A percentile compares a stretch with the other conserved stretches of the same genome.
Conservation (phyloP, 2,113 vertebrate species). For the Crotalus helleri region DNA sequence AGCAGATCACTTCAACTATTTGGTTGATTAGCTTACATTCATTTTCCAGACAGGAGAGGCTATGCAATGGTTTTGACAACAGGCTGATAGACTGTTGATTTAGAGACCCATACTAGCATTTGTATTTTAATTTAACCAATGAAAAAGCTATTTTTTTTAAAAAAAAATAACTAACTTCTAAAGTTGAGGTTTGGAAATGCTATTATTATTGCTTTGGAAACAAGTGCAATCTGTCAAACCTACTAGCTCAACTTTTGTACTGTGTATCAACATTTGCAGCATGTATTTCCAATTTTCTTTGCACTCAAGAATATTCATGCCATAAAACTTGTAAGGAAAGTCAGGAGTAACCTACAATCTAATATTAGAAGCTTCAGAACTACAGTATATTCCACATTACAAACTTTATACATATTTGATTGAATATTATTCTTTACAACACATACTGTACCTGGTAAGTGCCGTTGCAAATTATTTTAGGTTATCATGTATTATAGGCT, state of each 20-base stretch:
- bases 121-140: not conserved
- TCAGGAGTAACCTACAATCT: not conserved
- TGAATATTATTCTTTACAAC: not conserved
- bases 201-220: not conserved
- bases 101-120: not conserved
- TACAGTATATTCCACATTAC: not conserved
- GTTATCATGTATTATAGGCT: not conserved
- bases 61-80: not conserved
- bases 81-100: not conserved
- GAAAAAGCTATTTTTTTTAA: not conserved
- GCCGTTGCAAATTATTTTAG: not conserved
- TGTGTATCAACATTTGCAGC: not conserved
- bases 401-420: not conserved
- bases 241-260: not conserved
- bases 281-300: not conserved
- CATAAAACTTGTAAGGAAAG: not conserved
- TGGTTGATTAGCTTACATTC: not conserved
- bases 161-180: not conserved
- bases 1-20: not conserved
- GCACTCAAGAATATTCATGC: not conserved
- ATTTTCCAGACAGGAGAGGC: not conserved
- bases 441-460: not conserved
- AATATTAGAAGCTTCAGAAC: not conserved
- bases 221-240: not conserved
- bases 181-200: too few species aligned